Conservation (phyloP, 2,888 invertebrate genomes). For the Bellardia pandia region DNA sequence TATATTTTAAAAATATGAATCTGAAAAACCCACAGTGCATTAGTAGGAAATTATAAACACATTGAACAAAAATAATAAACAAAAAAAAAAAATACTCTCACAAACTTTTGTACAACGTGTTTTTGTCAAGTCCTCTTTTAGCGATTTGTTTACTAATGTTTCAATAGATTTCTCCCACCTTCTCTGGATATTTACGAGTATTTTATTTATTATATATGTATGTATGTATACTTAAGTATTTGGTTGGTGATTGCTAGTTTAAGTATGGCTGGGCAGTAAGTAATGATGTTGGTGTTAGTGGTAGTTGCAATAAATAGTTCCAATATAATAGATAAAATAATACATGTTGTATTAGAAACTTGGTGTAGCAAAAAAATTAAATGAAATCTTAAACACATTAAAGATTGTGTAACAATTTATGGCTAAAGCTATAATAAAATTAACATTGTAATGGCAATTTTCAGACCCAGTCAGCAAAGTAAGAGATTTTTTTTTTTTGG, state of each 20-base stretch:
- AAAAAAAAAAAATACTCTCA: conserved; percentile 7
- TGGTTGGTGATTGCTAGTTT: conserved; percentile 6
- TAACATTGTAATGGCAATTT: conserved; percentile 82
- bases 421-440: conserved; percentile 81
- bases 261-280: not conserved
- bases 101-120: conserved; percentile 52
- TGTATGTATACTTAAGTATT: not conserved
- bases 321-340: conserved; percentile 33
- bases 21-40: not conserved
- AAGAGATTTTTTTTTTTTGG: conserved; percentile 60
- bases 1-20: not conserved
- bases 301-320: conserved; percentile 23
- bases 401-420: conserved; percentile 82
- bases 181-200: not conserved
- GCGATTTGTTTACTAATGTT: conserved; percentile 74
- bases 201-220: not conserved
- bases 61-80: conserved; percentile 15
- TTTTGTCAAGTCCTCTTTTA: conserved; percentile 73
- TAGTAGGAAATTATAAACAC: not conserved
- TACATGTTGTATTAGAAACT: conserved; percentile 33
- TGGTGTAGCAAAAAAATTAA: not conserved
- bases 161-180: conserved; percentile 73
- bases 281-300: not conserved
- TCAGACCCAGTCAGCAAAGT: conserved; percentile 76
- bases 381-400: conserved; percentile 75